phyloP scores from a whole-genome alignment of 2,113 vertebrate genomes.

The Neogobius melanostomus region DNA sequence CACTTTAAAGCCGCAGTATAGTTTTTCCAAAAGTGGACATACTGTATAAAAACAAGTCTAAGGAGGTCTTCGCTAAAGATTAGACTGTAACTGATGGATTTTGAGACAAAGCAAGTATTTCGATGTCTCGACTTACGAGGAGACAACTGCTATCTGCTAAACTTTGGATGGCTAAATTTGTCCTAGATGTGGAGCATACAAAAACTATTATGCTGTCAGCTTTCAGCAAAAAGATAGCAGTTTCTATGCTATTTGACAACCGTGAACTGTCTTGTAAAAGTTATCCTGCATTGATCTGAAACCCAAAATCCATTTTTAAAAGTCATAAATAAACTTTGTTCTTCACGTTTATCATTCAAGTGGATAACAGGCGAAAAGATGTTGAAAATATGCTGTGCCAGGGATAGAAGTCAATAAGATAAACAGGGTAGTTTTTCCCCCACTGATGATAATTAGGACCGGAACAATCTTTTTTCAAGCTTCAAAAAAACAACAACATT shows the following conservation, averaged over 20 bases:
- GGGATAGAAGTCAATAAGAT: not conserved
- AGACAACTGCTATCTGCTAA: not conserved
- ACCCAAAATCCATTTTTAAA: not conserved
- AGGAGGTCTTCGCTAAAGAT: not conserved
- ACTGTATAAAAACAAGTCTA: not conserved
- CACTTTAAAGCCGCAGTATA: not conserved
- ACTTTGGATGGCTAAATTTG: not conserved
- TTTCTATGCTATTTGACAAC: not conserved
- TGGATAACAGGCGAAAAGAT: no score
- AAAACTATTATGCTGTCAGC: conserved; percentile 26
- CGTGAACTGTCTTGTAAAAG: not conserved
- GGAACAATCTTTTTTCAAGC: no score
- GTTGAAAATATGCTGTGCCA: no score
- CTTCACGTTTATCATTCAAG: no score
- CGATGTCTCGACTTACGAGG: not conserved
- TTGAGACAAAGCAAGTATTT: not conserved
- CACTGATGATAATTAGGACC: no score
- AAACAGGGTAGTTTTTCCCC: no score
- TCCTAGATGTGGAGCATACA: not conserved
- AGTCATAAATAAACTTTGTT: not conserved
- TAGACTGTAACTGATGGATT: conserved; percentile 11
- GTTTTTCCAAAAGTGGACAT: not conserved
- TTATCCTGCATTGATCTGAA: not conserved
- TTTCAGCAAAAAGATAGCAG: not conserved
- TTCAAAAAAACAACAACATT: no score